Conservation (phyloP, 2,113 vertebrate species). For the Alectura lathami region DNA sequence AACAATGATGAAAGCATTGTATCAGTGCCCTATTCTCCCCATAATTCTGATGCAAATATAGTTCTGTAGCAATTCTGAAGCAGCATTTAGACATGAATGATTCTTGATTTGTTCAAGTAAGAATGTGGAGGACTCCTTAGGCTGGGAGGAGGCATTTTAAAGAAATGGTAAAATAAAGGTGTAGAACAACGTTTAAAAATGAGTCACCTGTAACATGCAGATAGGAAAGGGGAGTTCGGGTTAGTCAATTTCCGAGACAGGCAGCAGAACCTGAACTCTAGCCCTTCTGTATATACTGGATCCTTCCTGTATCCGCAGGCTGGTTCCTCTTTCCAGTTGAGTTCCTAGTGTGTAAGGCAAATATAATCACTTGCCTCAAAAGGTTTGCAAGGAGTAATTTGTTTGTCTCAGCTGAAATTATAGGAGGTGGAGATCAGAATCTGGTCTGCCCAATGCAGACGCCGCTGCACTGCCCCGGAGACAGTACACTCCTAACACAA, state of each 20-base stretch:
- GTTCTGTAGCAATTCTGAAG: neutral
- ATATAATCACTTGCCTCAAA: neutral
- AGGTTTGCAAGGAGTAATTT: neutral
- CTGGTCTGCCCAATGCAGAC: neutral
- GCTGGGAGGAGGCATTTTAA: neutral
- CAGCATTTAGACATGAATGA: neutral
- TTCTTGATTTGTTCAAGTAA: neutral
- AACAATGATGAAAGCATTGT: neutral
- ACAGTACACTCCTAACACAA: rapidly evolving
- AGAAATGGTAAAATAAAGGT: neutral
- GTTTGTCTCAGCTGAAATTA: neutral
- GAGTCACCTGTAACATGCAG: neutral
- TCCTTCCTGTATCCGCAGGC: neutral
- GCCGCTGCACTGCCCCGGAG: neutral
- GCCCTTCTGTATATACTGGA: neutral
- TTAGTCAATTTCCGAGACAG: neutral
- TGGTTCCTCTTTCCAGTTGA: neutral
- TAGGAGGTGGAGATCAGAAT: neutral
- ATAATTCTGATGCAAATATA: neutral
- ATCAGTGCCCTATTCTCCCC: neutral
- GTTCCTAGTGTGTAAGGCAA: neutral
- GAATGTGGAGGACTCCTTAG: neutral
- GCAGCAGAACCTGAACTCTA: neutral
- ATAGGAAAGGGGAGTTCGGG: neutral
- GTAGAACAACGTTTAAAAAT: neutral